Evolutionary conservation across 2,888 invertebrate genomes (phyloP).

Genomic region (Magallana nippona): DNA sequence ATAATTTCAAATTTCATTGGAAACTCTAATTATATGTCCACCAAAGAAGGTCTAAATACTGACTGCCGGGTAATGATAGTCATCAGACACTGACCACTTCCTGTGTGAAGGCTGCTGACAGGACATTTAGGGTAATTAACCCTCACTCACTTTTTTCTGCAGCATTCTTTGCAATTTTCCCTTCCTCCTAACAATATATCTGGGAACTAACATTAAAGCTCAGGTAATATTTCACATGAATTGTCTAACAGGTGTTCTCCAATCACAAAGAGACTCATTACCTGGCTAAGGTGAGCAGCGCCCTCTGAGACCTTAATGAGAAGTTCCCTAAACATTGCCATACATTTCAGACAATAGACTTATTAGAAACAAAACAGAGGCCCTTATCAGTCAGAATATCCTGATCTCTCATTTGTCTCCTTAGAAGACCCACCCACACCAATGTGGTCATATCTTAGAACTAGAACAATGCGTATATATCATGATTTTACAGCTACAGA

Average conservation of each 20-base stretch:
- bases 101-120: no score
- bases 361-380: background rate
- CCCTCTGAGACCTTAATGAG: slow-evolving; percentile 16
- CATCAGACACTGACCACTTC: no score
- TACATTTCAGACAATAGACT: background rate
- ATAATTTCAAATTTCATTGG: no score
- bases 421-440: background rate
- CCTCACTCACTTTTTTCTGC: no score
- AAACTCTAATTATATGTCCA: no score
- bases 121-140: no score
- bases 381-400: background rate
- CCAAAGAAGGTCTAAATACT: no score
- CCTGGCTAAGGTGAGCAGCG: background rate
- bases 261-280: slow-evolving; percentile 3
- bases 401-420: background rate
- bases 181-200: background rate
- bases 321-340: background rate
- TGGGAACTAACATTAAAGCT: background rate
- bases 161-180: background rate
- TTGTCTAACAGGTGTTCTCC: slow-evolving; percentile 2
- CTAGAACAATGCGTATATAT: no score
- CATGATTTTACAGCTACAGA: no score
- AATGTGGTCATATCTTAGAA: no score
- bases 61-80: no score
- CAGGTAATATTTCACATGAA: slow-evolving; percentile 8